phyloP scores from a whole-genome alignment of 2,113 vertebrate species.

The Excalfactoria chinensis region DNA sequence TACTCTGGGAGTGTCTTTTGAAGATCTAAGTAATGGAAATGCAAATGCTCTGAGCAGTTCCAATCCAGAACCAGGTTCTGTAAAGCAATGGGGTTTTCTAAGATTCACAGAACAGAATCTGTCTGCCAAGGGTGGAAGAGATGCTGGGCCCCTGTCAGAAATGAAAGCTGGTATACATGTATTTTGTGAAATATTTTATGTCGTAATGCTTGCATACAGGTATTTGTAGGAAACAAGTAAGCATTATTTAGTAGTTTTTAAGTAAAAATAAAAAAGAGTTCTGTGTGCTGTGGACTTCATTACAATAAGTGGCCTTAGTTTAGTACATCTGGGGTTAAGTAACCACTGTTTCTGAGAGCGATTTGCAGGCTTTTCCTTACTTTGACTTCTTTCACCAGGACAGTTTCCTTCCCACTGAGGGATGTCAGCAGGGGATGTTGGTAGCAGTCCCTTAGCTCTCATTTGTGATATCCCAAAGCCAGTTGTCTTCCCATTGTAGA shows the following conservation, averaged over 20 bases:
- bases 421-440: background rate
- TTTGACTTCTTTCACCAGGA: background rate
- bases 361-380: background rate
- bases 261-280: background rate
- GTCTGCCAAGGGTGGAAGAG: background rate
- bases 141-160: background rate
- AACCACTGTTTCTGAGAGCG: background rate
- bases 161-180: background rate
- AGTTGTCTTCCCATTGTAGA: background rate
- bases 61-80: background rate
- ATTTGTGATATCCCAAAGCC: background rate
- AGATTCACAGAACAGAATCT: background rate
- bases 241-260: background rate
- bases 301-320: background rate
- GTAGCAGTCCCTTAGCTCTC: background rate
- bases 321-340: background rate
- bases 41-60: background rate
- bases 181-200: background rate
- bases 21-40: background rate
- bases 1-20: background rate
- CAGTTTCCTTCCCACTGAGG: background rate
- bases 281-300: background rate
- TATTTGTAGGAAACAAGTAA: background rate
- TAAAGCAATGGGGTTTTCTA: background rate
- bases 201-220: background rate